These are phyloP conservation scores for Ochlodes sylvanus DNA, from an alignment of 2,888 invertebrate species.

Conservation along the genomic window DNA sequence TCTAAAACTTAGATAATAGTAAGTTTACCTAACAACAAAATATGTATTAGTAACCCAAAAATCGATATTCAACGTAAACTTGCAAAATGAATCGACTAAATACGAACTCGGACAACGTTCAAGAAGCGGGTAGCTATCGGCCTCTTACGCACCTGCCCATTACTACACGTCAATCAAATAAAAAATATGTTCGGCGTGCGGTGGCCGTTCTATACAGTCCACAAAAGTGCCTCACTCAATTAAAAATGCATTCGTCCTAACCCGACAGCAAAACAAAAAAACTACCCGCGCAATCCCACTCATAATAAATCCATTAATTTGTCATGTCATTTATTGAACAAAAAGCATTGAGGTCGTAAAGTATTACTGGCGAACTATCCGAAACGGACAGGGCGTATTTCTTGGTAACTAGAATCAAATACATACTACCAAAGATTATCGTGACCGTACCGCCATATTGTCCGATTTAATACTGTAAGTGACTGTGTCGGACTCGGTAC, in stretches of 20 bases:
- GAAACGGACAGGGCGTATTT: slow-evolving; percentile 60
- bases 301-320: slow-evolving; percentile 85
- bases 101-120: slow-evolving; percentile 65
- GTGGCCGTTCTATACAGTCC: slow-evolving; percentile 83
- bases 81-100: slow-evolving; percentile 71
- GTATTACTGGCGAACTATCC: slow-evolving; percentile 62
- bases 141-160: slow-evolving; percentile 82
- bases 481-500: slow-evolving; percentile 63
- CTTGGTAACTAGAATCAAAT: slow-evolving; percentile 74
- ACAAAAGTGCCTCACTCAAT: slow-evolving; percentile 84
- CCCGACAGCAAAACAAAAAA: slow-evolving; percentile 72
- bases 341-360: slow-evolving; percentile 66
- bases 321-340: slow-evolving; percentile 82
- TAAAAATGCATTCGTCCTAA: slow-evolving; percentile 85
- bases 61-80: slow-evolving; percentile 44
- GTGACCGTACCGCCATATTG: slow-evolving; percentile 70
- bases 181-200: slow-evolving; percentile 79
- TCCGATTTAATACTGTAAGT: slow-evolving; percentile 76
- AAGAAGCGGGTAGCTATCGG: slow-evolving; percentile 81
- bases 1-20: too few species aligned
- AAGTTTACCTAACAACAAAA: not conserved
- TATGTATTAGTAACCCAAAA: slow-evolving; percentile 1
- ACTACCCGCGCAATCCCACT: slow-evolving; percentile 70
- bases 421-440: slow-evolving; percentile 73
- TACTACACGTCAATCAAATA: slow-evolving; percentile 83